A percentile compares a stretch with the other conserved stretches of the same genome.
These are phyloP conservation scores for Yponomeuta sedellus DNA, from an alignment of 2,888 invertebrate genomes.

Conservation along the genomic window DNA sequence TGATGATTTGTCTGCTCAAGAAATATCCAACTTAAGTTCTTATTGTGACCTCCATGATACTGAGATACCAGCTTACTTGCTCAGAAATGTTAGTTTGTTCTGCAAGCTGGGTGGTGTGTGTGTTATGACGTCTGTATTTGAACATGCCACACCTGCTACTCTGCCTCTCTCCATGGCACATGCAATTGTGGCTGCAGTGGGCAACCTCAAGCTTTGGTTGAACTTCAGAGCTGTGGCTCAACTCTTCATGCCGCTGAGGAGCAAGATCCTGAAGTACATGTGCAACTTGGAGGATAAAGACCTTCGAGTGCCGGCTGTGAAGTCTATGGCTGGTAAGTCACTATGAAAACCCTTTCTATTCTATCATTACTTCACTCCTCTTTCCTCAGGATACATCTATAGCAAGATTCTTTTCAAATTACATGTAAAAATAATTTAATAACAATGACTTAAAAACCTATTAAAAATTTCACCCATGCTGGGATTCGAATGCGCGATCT, in stretches of 20 bases:
- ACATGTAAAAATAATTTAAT: no score
- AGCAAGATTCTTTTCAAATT: no score
- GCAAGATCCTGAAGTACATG: constrained; percentile 93
- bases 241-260: constrained; percentile 90
- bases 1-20: constrained; percentile 90
- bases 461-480: no score
- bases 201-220: constrained; percentile 95
- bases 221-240: constrained; percentile 94
- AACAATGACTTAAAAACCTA: no score
- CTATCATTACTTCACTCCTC: background rate
- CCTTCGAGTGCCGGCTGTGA: constrained; percentile 89
- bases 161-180: constrained; percentile 93
- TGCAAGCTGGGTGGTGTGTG: constrained; percentile 93
- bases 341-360: no score
- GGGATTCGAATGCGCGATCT: no score
- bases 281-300: constrained; percentile 95
- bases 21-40: constrained; percentile 85
- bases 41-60: constrained; percentile 96
- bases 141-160: constrained; percentile 81
- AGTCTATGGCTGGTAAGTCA: constrained; percentile 90
- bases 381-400: background rate
- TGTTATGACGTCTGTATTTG: constrained; percentile 91
- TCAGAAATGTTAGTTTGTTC: constrained; percentile 95
- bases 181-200: constrained; percentile 92
- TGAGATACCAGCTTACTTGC: constrained; percentile 92